Percentiles rank a stretch among this genome's conserved stretches.
These are phyloP conservation scores for Vombatus ursinus DNA, from an alignment of 2,113 vertebrate species.

Conservation along the genomic window DNA sequence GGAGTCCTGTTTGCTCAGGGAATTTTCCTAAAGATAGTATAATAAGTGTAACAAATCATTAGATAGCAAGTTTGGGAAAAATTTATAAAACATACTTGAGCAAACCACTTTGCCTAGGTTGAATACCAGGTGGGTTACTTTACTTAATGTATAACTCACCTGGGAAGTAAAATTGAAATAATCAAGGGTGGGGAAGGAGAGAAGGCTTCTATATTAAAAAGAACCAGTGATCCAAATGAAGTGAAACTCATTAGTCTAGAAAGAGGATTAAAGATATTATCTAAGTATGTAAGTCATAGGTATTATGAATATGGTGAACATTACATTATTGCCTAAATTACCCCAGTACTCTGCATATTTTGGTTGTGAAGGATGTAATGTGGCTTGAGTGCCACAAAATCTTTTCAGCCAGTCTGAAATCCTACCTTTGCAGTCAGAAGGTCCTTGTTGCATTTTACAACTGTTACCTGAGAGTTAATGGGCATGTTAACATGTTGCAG, in stretches of 20 bases:
- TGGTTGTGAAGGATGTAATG: not conserved
- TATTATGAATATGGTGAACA: not conserved
- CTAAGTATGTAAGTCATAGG: not conserved
- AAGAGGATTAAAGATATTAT: not conserved
- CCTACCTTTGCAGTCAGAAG: not conserved
- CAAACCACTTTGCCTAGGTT: not conserved
- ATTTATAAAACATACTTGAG: not conserved
- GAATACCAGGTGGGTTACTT: not conserved
- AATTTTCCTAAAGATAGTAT: not conserved
- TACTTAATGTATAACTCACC: not conserved
- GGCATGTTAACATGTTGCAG: not conserved
- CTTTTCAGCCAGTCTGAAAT: not conserved
- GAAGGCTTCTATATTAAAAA: not conserved
- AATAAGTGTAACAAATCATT: not conserved
- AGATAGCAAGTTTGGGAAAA: not conserved
- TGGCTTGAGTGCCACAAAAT: not conserved
- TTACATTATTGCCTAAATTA: not conserved
- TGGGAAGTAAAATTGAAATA: not conserved
- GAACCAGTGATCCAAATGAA: not conserved
- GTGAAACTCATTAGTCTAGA: not conserved
- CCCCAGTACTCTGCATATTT: not conserved
- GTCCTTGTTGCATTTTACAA: not conserved
- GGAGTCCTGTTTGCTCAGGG: not conserved
- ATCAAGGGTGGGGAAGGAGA: not conserved
- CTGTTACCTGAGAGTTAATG: not conserved